Evolutionary conservation across 2,797 vertebrate species (phyloP), one percentile per base, ranked within the genome.

Genomic region (Poliocrania exsul): DNA sequence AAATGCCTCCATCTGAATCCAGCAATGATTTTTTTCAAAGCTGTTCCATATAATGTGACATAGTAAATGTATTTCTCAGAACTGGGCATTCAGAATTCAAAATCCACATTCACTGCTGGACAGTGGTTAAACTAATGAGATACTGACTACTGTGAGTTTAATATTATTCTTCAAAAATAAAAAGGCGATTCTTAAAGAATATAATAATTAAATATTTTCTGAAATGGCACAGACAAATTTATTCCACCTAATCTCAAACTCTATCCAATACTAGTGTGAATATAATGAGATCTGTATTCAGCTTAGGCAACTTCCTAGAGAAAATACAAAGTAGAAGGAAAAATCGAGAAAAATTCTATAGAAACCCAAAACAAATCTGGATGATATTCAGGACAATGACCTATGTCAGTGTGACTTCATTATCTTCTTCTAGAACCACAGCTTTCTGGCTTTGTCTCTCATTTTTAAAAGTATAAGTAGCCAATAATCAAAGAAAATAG

Each of bases 391-490:
- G 74, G 56, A 42, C 5, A 1, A 54, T 40, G 67, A 87, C 79
- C 78, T 71, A 5, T 82, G 67, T 87, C 78, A 85, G 18, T 16
- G n/a, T 37, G 53, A 93, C 74, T 93, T 89, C 78, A 71, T 87
- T 86, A 72, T 81, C 62, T 90, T 57, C 56, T 57, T 85, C 88
- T 92, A 81, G 37, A 94, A 70, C 60, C 78, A 89, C 74, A 77
- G 93, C 46, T 87, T 92, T 88, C 86, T 87, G 78, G 60, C 74
- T 93, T 93, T 94, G 77, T 90, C 51, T 91, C 75, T 50, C 38
- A 54, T 92, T 95, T 96, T 95, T 82, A 77, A 92, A 96, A 95
- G 74, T 93, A 73, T 81, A 94, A 82, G 67, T 96, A 93, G 75
- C 89, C 92, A 94, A 85, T 87, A 96, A 93, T 88, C 64, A 53